Base-by-base conservation (phyloP, 2,888 invertebrate species). In the Eupeodes latifasciatus region DNA sequence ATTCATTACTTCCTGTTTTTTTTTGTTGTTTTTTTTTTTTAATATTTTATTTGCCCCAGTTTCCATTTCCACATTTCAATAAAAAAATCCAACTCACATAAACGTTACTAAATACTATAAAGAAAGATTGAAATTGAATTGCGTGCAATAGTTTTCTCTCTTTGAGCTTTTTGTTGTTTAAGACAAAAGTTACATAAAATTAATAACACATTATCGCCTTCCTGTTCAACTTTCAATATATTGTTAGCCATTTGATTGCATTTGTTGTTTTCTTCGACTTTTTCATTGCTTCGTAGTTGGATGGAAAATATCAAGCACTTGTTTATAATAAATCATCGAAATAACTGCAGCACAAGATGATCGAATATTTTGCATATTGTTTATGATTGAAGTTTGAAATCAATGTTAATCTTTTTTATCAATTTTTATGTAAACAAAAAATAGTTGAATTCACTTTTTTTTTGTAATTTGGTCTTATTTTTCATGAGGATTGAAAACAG, bases 161-260 rank as follows among this genome's bases (percentile, higher is more conserved):
- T 64, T 67, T 7, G 27, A 34, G 34, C 12, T 49, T 49, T 49
- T 66, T 27, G 27, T 27, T 27, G 27, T 19, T 19, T 14, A 14
- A 34, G 9, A 27, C 27, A 27, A 7, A 19, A 14, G 40, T 69
- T 69, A 69, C 69, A 40, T 69, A 69, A 69, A 53, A 53, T 69
- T 69, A 69, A 69, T 69, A 53, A 69, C 53, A 66, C 14, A 47
- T 0, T 53, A 53, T 69, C 12, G 36, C 53, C 36, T 69, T 53
- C 66, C 66, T 66, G 47, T 34, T 49, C n/a, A 66, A 14, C 66
- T 27, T 12, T 27, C 9, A 1, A 27, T 4, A 34, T 49, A 34
- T 49, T 57, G 19, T n/a, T 57, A 27, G 7, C 40, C 53, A 82
- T 53, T 47, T 55, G 27, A 27, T 61, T 27, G 40, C 16, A 55